Evolutionary conservation across 2,797 vertebrate genomes (phyloP).

Genomic region (Peromyscus melanophrys): DNA sequence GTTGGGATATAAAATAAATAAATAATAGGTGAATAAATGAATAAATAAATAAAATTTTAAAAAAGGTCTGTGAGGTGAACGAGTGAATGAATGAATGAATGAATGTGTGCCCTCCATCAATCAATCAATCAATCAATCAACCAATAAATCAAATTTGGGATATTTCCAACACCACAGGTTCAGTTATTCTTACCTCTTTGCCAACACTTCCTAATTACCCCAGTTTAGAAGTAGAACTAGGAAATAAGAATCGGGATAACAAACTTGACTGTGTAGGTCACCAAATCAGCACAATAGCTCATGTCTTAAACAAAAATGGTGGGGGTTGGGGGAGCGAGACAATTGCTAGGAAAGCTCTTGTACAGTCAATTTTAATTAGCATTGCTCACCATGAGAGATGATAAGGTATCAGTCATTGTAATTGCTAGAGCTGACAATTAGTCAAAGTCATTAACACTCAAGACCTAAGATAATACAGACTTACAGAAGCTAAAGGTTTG

Average conservation of each 20-base stretch:
- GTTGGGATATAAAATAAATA: not conserved
- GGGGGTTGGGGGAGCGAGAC: not conserved
- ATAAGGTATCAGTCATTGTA: constrained; percentile 93
- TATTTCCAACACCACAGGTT: constrained; percentile 37
- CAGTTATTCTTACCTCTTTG: constrained; percentile 78
- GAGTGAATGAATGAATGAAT: not conserved
- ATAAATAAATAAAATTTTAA: too few species aligned
- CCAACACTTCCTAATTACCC: constrained; percentile 83
- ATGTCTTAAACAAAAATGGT: constrained; percentile 86
- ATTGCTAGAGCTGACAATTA: constrained; percentile 92
- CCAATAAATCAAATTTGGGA: not conserved
- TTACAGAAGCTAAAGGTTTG: constrained; percentile 85
- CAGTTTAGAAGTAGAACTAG: constrained; percentile 80
- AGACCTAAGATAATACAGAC: constrained; percentile 87
- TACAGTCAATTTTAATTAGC: constrained; percentile 93
- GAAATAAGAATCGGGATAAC: constrained; percentile 88
- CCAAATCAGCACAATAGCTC: constrained; percentile 88
- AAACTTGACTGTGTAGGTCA: constrained; percentile 87
- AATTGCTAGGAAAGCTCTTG: constrained; percentile 89
- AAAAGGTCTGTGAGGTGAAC: too few species aligned
- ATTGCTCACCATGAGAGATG: constrained; percentile 91
- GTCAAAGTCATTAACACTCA: constrained; percentile 92
- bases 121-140: too few species aligned
- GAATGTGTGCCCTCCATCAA: not conserved
- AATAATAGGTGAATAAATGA: not conserved